Conservation (phyloP, 2,797 vertebrate genomes). For the Steatocranus sp. region DNA sequence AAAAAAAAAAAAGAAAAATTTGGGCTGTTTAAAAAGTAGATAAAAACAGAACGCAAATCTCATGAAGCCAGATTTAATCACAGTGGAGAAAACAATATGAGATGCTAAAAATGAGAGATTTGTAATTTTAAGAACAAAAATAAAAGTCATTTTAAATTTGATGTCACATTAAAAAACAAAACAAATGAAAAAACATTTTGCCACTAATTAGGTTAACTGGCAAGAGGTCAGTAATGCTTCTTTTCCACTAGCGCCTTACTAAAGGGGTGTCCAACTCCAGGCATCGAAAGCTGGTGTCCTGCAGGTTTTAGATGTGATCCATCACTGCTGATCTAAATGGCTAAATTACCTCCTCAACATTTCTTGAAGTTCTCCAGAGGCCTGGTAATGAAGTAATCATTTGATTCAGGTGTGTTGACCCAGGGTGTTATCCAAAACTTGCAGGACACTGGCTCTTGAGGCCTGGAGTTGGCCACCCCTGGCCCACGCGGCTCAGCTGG, state of each 20-base stretch:
- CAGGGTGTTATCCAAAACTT: not conserved
- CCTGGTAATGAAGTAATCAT: not conserved
- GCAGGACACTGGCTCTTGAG: fast-evolving
- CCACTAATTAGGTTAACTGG: not conserved
- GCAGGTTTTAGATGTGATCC: not conserved
- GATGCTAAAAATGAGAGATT: not conserved
- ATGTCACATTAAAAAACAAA: not conserved
- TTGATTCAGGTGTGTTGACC: not conserved
- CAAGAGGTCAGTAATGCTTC: not conserved
- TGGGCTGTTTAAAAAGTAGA: not conserved
- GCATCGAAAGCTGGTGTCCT: not conserved
- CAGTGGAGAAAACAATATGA: not conserved
- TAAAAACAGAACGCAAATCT: not conserved
- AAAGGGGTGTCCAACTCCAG: not conserved
- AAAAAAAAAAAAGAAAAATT: not conserved
- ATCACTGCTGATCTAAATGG: not conserved
- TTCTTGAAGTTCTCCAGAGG: not conserved
- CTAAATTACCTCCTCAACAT: not conserved
- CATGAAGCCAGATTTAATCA: not conserved
- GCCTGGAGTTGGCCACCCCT: not conserved
- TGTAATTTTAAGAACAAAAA: not conserved
- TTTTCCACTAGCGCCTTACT: not conserved
- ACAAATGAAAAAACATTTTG: not conserved
- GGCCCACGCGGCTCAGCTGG: not conserved
- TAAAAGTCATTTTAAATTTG: not conserved